These are phyloP conservation scores for Amblyornis subalaris DNA, from an alignment of 2,113 vertebrate species.

Conservation along the genomic window DNA sequence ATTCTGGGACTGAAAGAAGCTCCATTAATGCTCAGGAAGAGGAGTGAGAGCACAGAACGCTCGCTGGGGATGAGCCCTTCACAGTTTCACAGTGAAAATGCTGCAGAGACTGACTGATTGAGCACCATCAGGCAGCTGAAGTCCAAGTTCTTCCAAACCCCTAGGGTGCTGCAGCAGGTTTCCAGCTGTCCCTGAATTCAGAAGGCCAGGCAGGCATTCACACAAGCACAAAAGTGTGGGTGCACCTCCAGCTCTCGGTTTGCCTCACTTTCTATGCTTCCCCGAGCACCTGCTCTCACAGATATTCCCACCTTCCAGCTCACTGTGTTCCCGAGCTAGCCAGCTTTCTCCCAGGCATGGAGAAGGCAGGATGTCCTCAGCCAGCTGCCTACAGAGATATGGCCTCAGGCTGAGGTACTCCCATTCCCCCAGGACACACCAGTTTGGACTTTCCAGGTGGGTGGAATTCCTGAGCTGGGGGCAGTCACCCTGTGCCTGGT, in stretches of 20 bases:
- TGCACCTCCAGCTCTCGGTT: neutral
- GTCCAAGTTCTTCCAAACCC: neutral
- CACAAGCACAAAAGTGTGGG: neutral
- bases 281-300: neutral
- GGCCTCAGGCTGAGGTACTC: rapidly evolving
- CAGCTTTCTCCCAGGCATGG: neutral
- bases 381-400: neutral
- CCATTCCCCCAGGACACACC: neutral
- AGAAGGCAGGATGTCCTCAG: neutral
- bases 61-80: neutral
- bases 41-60: neutral
- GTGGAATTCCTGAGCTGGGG: neutral
- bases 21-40: neutral
- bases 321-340: neutral
- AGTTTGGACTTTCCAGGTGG: rapidly evolving
- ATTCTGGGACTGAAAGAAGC: neutral
- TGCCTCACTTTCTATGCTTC: neutral
- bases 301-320: neutral
- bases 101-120: neutral
- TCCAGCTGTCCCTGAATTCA: neutral
- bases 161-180: neutral
- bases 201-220: neutral
- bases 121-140: neutral
- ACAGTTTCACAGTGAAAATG: neutral
- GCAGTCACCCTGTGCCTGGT: neutral